phyloP scores from a whole-genome alignment of 2,888 invertebrate genomes.

The Drosophila koepferae region DNA sequence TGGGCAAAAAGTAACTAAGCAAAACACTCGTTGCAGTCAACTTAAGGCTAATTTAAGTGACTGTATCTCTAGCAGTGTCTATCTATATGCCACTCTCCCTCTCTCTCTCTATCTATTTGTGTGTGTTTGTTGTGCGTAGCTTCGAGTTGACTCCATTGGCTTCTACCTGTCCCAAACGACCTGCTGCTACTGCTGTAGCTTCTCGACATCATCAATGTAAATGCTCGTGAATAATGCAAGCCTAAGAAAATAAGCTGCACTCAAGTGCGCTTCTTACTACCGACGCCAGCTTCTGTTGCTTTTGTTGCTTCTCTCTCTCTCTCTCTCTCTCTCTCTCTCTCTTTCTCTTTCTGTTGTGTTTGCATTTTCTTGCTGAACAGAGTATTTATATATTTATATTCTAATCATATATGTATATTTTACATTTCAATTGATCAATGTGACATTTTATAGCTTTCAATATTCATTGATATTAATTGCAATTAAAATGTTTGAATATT shows the following conservation, averaged over 20 bases:
- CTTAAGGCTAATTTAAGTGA: slow-evolving; percentile 77
- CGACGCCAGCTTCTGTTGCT: slow-evolving; percentile 29
- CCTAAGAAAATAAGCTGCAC: slow-evolving; percentile 81
- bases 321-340: too few species aligned
- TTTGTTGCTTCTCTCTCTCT: neutral
- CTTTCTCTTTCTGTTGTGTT: neutral
- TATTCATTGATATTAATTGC: neutral
- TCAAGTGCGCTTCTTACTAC: slow-evolving; percentile 62
- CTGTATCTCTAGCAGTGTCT: slow-evolving; percentile 38
- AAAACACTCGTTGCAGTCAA: slow-evolving; percentile 77
- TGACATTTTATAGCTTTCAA: neutral
- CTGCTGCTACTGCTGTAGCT: slow-evolving; percentile 30
- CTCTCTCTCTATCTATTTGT: slow-evolving; percentile 1
- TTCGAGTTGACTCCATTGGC: slow-evolving; percentile 29
- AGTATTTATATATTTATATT: neutral
- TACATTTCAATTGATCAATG: neutral
- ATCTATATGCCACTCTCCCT: neutral
- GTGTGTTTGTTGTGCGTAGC: slow-evolving; percentile 50
- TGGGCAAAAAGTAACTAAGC: slow-evolving; percentile 73
- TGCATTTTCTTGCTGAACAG: neutral
- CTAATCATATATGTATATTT: neutral
- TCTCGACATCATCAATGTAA: slow-evolving; percentile 75
- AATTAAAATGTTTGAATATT: neutral
- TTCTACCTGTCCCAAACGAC: slow-evolving; percentile 47
- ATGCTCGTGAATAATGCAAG: slow-evolving; percentile 77